phyloP scores from a whole-genome alignment of 2,797 vertebrate genomes.

The Dallia pectoralis region DNA sequence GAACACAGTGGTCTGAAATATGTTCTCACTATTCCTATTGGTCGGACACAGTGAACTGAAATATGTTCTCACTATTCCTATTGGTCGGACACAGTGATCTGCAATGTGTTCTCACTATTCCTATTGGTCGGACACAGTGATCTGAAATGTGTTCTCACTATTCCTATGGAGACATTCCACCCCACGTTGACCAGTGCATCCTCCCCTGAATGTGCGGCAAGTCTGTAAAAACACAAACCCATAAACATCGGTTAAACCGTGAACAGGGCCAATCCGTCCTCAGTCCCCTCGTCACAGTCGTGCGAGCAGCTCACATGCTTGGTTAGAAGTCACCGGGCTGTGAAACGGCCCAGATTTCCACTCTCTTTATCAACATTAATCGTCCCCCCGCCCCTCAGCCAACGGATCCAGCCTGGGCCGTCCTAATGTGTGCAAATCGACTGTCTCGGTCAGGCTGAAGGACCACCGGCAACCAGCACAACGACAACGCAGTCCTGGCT shows the following conservation, averaged over 20 bases:
- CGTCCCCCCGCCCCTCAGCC: constrained; percentile 13
- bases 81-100: not conserved
- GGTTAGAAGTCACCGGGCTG: constrained; percentile 47
- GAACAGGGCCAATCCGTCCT: not conserved
- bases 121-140: not conserved
- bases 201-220: not conserved
- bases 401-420: constrained; percentile 4
- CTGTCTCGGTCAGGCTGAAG: constrained; percentile 19
- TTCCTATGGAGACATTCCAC: not conserved
- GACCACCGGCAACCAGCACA: constrained; percentile 15
- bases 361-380: constrained; percentile 41
- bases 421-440: constrained; percentile 34
- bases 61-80: not conserved
- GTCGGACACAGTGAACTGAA: not conserved
- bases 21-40: not conserved
- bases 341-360: constrained; percentile 51
- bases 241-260: not conserved
- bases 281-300: constrained; percentile 13
- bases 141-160: not conserved
- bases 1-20: not conserved
- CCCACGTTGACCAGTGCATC: not conserved
- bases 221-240: not conserved
- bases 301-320: constrained; percentile 23
- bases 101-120: not conserved
- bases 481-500: constrained; percentile 1